phyloP scores from a whole-genome alignment of 2,888 invertebrate species.

The Bombylius major region DNA sequence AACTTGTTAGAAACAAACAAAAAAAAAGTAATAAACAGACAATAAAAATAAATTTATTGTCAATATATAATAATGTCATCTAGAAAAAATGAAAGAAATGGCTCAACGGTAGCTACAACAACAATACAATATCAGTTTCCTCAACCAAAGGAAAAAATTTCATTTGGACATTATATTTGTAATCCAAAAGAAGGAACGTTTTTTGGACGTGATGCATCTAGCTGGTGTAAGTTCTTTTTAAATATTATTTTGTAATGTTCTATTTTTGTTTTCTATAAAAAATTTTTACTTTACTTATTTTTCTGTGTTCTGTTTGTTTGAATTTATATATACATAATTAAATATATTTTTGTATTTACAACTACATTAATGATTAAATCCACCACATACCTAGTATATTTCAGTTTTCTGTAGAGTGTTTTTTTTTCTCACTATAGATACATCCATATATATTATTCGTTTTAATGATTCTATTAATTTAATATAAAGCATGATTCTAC shows the following conservation, averaged over 20 bases:
- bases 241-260: background rate
- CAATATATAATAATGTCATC: background rate
- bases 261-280: background rate
- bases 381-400: too few relatives aligned
- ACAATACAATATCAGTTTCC: conserved; percentile 26
- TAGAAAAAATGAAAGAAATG: conserved; percentile 7
- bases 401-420: too few relatives aligned
- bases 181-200: conserved; percentile 26
- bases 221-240: conserved; percentile 30
- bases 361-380: too few relatives aligned
- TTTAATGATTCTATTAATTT: too few relatives aligned
- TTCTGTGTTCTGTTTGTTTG: too few relatives aligned
- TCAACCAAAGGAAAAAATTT: conserved; percentile 24
- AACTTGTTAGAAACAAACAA: too few relatives aligned
- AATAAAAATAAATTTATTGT: background rate
- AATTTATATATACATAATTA: too few relatives aligned
- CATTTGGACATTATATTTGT: conserved; percentile 24
- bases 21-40: background rate
- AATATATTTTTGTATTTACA: too few relatives aligned
- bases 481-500: too few relatives aligned
- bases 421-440: too few relatives aligned
- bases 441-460: too few relatives aligned
- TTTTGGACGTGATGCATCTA: conserved; percentile 29
- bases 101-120: conserved; percentile 7
- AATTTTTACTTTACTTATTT: too few relatives aligned